These are phyloP conservation scores for Chelonia mydas DNA, from an alignment of 2,797 vertebrate species.

Conservation along the genomic window DNA sequence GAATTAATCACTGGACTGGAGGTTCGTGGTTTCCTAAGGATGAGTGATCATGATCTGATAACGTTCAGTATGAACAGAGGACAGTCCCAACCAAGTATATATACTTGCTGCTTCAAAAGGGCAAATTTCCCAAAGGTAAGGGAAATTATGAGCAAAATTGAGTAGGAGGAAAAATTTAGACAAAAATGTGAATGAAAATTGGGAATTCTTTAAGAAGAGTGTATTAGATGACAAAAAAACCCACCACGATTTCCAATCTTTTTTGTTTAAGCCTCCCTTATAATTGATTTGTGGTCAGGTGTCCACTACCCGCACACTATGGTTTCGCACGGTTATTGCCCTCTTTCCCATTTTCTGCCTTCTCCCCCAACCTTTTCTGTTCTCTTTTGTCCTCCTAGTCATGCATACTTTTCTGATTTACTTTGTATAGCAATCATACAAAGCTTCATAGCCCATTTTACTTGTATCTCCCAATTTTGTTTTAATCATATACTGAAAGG, in stretches of 20 bases:
- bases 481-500: background rate
- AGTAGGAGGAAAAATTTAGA: background rate
- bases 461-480: background rate
- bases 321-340: background rate
- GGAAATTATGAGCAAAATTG: background rate
- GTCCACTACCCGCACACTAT: background rate
- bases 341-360: background rate
- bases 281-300: background rate
- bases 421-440: background rate
- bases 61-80: background rate
- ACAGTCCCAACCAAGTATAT: background rate
- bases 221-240: background rate
- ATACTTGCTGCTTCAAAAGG: background rate
- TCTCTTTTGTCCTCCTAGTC: background rate
- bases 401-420: background rate
- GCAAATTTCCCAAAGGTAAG: background rate
- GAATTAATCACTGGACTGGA: background rate
- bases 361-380: background rate
- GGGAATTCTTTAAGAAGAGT: background rate
- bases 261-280: conserved; percentile 6
- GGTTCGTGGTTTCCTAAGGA: background rate
- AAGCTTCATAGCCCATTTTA: background rate
- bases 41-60: background rate
- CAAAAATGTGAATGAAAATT: background rate
- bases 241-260: background rate